Percentiles rank a stretch among this genome's conserved stretches.
Evolutionary conservation across 1,140 invertebrate species (phyloP).

Genomic region (Ceratina calcarata): DNA sequence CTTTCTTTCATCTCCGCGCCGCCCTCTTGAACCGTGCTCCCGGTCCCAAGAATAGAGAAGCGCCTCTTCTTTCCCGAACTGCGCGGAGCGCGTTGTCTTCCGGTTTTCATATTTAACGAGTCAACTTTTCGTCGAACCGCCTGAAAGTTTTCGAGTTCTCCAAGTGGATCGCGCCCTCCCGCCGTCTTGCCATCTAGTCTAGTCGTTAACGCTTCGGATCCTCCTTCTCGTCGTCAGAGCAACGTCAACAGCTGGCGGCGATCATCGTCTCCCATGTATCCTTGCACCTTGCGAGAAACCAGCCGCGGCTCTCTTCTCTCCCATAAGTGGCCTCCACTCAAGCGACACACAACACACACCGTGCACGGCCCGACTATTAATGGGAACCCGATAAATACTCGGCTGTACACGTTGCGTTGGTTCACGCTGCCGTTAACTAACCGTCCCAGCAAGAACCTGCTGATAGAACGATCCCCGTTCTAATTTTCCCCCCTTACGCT

Average conservation of each 20-base stretch:
- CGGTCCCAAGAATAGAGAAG: slow-evolving; percentile 17
- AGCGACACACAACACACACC: slow-evolving; percentile 3
- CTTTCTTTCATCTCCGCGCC: background rate
- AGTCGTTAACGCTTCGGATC: slow-evolving; percentile 39
- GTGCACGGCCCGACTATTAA: slow-evolving; percentile 12
- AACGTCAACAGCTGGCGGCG: slow-evolving; percentile 57
- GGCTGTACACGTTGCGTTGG: slow-evolving; percentile 1
- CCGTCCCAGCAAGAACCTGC: background rate
- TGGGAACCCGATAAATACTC: slow-evolving; percentile 21
- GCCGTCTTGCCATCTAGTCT: slow-evolving; percentile 41
- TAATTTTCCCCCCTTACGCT: background rate
- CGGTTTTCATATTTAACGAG: slow-evolving; percentile 41
- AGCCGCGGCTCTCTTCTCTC: slow-evolving; percentile 24
- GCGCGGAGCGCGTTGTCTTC: slow-evolving; percentile 20
- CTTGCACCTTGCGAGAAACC: slow-evolving; percentile 46
- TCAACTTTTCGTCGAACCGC: slow-evolving; percentile 51
- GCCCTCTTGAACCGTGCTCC: background rate
- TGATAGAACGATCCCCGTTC: background rate
- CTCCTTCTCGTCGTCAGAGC: slow-evolving; percentile 13
- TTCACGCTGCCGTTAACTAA: slow-evolving; percentile 28
- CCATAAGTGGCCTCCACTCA: slow-evolving; percentile 45
- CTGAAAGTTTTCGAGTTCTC: slow-evolving; percentile 51
- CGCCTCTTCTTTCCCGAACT: background rate
- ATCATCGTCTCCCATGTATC: slow-evolving; percentile 54
- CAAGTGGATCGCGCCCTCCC: background rate